phyloP scores from a whole-genome alignment of 2,888 invertebrate genomes.

The Mongoloraphidia duomilia region DNA sequence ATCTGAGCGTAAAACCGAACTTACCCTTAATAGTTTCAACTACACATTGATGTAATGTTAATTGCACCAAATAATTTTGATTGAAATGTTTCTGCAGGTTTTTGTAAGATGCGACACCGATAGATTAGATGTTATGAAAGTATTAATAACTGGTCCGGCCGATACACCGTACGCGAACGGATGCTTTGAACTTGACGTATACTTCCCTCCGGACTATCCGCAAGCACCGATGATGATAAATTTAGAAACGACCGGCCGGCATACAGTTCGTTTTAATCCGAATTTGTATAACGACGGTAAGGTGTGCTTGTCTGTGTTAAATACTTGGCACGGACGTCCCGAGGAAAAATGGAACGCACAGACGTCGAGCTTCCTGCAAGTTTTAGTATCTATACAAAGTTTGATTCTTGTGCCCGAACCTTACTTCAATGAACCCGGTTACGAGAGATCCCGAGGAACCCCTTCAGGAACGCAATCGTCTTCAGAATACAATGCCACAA shows the following conservation, averaged over 20 bases:
- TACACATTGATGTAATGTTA: neutral
- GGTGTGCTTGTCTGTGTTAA: slow-evolving; percentile 85
- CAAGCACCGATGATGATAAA: slow-evolving; percentile 76
- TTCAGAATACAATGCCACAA: slow-evolving; percentile 88
- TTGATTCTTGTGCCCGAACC: slow-evolving; percentile 85
- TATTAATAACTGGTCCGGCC: slow-evolving; percentile 81
- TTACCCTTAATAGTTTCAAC: too few relatives aligned
- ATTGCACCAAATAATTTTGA: neutral
- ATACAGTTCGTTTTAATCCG: slow-evolving; percentile 82
- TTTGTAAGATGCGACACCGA: slow-evolving; percentile 92
- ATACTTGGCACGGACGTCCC: slow-evolving; percentile 93
- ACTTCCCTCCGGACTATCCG: slow-evolving; percentile 61
- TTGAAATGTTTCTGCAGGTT: slow-evolving; percentile 31
- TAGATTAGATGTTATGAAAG: slow-evolving; percentile 91
- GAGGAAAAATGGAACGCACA: slow-evolving; percentile 97
- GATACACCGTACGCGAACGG: slow-evolving; percentile 88
- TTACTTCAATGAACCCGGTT: slow-evolving; percentile 91
- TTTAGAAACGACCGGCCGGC: slow-evolving; percentile 78
- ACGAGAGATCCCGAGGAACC: slow-evolving; percentile 79
- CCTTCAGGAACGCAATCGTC: slow-evolving; percentile 79
- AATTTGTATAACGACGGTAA: slow-evolving; percentile 92
- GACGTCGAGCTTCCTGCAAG: slow-evolving; percentile 86
- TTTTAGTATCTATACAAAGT: slow-evolving; percentile 85
- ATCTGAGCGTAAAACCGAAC: too few relatives aligned
- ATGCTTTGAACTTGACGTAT: slow-evolving; percentile 83